Base-by-base conservation (phyloP, 2,888 invertebrate genomes). In the Rhagonycha fulva region DNA sequence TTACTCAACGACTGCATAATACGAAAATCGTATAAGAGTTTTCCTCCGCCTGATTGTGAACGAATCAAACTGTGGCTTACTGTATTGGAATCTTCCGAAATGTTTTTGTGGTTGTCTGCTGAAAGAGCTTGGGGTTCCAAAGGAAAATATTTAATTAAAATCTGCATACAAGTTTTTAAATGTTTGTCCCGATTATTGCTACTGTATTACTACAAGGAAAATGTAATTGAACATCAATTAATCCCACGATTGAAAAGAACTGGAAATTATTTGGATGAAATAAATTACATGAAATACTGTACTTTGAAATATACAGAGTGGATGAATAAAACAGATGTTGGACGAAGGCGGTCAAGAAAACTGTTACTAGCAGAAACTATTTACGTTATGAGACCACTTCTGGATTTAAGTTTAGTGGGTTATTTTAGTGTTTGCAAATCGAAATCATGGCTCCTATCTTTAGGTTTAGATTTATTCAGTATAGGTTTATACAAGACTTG, bases 1-100 rank as follows among this genome's bases (percentile, higher is more conserved):
- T 88, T 97, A n/a, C 93, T 94, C 82, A 96, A 97, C 86, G 96
- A 97, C 86, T 90, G 92, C 80, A 91, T 97, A 24, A 93, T 97
- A 77, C 91, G 90, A 78, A 91, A 90, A 76, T 90, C 91, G 5
- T 84, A 85, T 79, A 88, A 87, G 80, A 82, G 87, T 66, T 87
- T 86, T 72, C 84, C 84, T 28, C 86, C 85, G 61, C 86, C 84
- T 61, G 87, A 89, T 71, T 90, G 90, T 68, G 89, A 90, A 19
- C 92, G 92, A 83, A 89, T 96, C 79, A 95, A 95, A 88, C 88
- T 94, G 79, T 94, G 94, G 90, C 87, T 98, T 62, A 96, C 97
- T 0, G 90, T 96, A 0, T 88, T 97, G 62, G 97, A 98, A 86
- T 96, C 97, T 85, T 92, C 93, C 75, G 97, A 98, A 89, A 96